These are phyloP conservation scores for Acronicta alni DNA, from an alignment of 2,888 invertebrate species.

Conservation along the genomic window DNA sequence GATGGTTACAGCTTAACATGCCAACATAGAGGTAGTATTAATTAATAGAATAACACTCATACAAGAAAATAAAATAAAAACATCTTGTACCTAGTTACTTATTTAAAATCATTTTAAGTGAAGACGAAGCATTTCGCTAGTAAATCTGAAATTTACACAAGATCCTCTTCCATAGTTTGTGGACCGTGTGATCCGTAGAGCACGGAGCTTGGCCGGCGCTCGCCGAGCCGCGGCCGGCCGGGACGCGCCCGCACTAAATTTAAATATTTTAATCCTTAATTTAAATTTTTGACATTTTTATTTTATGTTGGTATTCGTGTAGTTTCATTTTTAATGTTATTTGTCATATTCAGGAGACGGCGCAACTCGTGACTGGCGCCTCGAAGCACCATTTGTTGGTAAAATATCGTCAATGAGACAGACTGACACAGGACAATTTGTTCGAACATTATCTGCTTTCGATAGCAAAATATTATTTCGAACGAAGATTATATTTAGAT, in stretches of 20 bases:
- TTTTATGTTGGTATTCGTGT: constrained; percentile 89
- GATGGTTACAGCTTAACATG: too few species aligned
- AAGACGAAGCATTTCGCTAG: background rate
- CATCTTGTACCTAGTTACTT: too few species aligned
- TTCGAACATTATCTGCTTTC: constrained; percentile 45
- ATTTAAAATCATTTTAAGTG: too few species aligned
- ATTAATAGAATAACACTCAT: too few species aligned
- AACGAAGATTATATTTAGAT: constrained; percentile 42
- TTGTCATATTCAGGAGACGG: constrained; percentile 87
- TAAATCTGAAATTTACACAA: background rate
- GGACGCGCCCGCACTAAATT: constrained; percentile 88
- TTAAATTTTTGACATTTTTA: constrained; percentile 90
- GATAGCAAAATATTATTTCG: constrained; percentile 51
- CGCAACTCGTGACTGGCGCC: constrained; percentile 82
- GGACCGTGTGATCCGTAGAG: constrained; percentile 46
- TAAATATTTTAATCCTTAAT: constrained; percentile 90
- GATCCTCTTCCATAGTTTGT: constrained; percentile 65
- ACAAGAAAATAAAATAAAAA: too few species aligned
- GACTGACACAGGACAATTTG: constrained; percentile 55
- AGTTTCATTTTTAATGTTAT: constrained; percentile 89
- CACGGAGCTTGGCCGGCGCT: constrained; percentile 62
- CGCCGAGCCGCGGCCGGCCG: constrained; percentile 59
- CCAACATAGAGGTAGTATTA: too few species aligned
- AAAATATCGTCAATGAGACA: constrained; percentile 68
- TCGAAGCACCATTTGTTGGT: constrained; percentile 70